These are phyloP conservation scores for Bufo gargarizans DNA, from an alignment of 2,113 vertebrate genomes.

Conservation along the genomic window DNA sequence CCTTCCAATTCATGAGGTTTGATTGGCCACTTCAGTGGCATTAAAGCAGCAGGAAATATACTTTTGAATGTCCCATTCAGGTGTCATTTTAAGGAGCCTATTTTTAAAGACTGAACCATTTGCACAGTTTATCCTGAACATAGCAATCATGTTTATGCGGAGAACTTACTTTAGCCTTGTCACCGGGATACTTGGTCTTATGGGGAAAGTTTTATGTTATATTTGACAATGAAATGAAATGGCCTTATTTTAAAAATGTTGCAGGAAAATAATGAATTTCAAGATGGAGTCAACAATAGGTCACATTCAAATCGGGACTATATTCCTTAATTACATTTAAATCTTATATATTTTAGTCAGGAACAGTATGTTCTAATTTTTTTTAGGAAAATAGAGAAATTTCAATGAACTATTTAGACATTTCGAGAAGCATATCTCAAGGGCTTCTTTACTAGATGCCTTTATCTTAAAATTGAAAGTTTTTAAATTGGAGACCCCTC, in stretches of 20 bases:
- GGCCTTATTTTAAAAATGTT: background rate
- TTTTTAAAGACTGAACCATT: constrained; percentile 39
- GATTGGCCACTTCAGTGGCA: constrained; percentile 40
- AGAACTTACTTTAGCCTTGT: background rate
- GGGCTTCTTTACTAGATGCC: background rate
- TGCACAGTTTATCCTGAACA: constrained; percentile 47
- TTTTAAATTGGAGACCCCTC: too few relatives aligned
- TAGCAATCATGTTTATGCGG: constrained; percentile 29
- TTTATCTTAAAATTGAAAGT: too few relatives aligned
- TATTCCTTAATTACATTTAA: background rate
- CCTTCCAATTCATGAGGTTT: background rate
- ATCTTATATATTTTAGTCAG: background rate
- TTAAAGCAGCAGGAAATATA: constrained; percentile 44
- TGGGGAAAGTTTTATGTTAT: background rate
- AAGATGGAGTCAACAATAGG: background rate
- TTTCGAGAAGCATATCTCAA: background rate
- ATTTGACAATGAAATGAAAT: background rate
- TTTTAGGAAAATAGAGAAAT: background rate
- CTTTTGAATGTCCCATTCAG: constrained; percentile 23
- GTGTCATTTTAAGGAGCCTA: constrained; percentile 3
- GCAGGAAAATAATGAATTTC: background rate
- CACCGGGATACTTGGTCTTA: background rate
- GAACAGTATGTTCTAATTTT: background rate
- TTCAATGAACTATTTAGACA: background rate
- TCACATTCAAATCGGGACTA: background rate